Percentiles rank a stretch among this genome's conserved stretches.
phyloP scores from a whole-genome alignment of 2,113 vertebrate species.

The Mustela nigripes region DNA sequence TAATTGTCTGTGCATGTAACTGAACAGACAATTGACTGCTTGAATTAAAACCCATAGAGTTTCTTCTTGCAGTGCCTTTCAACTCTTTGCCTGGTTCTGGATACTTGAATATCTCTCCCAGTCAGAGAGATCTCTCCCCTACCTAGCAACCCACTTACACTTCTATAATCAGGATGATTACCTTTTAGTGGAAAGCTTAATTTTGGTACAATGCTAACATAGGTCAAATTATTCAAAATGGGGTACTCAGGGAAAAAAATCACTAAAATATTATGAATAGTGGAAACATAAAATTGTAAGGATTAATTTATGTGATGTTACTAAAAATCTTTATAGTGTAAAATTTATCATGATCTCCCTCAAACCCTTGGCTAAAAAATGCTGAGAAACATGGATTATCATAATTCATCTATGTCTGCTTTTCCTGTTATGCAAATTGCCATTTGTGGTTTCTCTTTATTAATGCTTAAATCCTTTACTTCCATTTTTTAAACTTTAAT shows the following conservation, averaged over 20 bases:
- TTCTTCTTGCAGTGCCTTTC: background rate
- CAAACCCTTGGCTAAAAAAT: background rate
- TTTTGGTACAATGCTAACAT: background rate
- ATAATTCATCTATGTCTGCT: background rate
- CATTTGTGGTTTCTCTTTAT: background rate
- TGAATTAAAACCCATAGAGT: background rate
- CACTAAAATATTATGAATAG: background rate
- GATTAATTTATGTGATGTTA: background rate
- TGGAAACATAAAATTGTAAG: background rate
- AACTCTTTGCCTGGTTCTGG: background rate
- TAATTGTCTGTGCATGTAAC: too few species aligned
- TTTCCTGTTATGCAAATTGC: background rate
- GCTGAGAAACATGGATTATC: background rate
- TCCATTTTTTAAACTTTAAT: conserved; percentile 20
- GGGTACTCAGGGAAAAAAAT: background rate
- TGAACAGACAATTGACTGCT: background rate
- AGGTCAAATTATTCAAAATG: conserved; percentile 48
- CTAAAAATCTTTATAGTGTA: background rate
- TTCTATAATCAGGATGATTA: background rate
- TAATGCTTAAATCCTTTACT: background rate
- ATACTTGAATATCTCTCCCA: background rate
- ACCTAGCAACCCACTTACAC: background rate
- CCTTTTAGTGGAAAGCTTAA: background rate
- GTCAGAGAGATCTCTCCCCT: background rate
- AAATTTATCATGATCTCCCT: background rate